Evolutionary conservation across 2,113 vertebrate genomes (phyloP).

Genomic region (Sylvietta virens): DNA sequence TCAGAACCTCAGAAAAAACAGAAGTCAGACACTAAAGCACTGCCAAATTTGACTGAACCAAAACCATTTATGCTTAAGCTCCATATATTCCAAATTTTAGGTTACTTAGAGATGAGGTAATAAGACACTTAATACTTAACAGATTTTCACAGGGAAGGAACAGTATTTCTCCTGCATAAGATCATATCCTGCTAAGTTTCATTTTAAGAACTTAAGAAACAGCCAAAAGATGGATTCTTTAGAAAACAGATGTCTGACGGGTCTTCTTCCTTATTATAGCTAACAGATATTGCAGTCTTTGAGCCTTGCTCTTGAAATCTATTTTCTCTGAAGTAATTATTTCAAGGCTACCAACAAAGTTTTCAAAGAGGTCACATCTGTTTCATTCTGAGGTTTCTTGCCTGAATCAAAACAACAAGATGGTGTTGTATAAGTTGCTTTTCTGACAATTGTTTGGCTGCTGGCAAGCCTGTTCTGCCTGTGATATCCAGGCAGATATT

Average conservation of each 20-base stretch:
- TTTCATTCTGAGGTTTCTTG: background rate
- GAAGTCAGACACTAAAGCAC: background rate
- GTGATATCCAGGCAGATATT: background rate
- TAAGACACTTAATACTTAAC: background rate
- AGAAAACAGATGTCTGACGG: conserved; percentile 4
- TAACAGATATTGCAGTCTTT: background rate
- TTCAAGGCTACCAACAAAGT: background rate
- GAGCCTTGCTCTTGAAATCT: background rate
- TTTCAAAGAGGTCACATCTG: background rate
- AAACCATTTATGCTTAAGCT: background rate
- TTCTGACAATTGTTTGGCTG: background rate
- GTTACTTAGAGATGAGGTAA: conserved; percentile 33
- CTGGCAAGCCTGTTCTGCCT: background rate
- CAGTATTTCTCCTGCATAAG: conserved; percentile 12
- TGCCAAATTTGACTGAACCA: background rate
- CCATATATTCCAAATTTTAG: background rate
- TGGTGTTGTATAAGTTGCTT: background rate
- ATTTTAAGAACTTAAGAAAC: background rate
- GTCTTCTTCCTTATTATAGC: background rate
- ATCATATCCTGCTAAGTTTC: conserved; percentile 1
- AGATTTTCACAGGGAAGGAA: background rate
- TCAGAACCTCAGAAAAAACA: background rate
- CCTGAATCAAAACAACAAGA: background rate
- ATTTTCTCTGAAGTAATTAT: background rate
- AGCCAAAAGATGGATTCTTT: background rate